A percentile compares a stretch with the other conserved stretches of the same genome.
phyloP scores from a whole-genome alignment of 2,797 vertebrate species.

The Acridotheres tristis region DNA sequence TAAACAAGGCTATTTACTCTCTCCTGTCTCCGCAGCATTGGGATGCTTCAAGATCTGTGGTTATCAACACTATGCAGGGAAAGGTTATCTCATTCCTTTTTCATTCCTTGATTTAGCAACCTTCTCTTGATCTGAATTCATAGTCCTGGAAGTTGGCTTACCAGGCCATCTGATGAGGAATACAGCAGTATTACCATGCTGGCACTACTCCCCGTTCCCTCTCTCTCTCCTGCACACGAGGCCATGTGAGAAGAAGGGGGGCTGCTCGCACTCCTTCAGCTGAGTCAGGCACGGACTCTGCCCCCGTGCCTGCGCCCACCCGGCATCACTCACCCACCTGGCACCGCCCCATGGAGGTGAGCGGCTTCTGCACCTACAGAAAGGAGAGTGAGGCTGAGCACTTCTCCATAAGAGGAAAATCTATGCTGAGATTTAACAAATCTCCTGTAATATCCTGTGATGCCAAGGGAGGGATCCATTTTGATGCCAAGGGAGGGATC shows the following conservation, averaged over 20 bases:
- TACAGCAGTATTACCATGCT: background rate
- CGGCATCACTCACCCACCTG: background rate
- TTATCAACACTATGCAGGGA: background rate
- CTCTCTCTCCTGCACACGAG: background rate
- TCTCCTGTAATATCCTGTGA: background rate
- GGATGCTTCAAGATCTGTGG: background rate
- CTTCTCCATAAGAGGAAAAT: conserved; percentile 51
- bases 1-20: background rate
- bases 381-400: background rate
- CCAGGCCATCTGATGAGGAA: conserved; percentile 37
- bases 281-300: conserved; percentile 44
- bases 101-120: conserved; percentile 10
- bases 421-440: conserved; percentile 1
- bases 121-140: background rate
- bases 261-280: conserved; percentile 17
- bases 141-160: background rate
- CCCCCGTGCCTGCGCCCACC: conserved; percentile 20
- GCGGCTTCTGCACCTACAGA: conserved; percentile 46
- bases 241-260: conserved; percentile 18
- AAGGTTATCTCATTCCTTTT: background rate
- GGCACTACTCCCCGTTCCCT: conserved; percentile 5
- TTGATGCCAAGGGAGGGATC: conserved; percentile 8
- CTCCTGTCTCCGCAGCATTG: background rate
- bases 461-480: background rate
- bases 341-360: background rate